Conservation (phyloP, 2,797 vertebrate genomes). For the Podargus strigoides region DNA sequence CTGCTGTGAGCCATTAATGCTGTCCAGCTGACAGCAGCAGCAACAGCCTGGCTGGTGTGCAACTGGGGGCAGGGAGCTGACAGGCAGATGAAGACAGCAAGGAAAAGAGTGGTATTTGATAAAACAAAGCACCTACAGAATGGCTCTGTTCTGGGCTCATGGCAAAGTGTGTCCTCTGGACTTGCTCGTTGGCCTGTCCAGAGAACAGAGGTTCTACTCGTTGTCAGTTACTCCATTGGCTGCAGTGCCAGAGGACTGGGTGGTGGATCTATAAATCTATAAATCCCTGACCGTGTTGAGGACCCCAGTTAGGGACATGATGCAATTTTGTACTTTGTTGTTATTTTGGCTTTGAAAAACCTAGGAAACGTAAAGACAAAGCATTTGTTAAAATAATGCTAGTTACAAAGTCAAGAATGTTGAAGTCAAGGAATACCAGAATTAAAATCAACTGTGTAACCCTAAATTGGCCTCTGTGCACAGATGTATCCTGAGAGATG, state of each 20-base stretch:
- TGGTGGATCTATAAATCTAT: neutral
- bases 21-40: neutral
- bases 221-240: neutral
- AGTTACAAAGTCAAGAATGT: neutral
- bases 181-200: neutral
- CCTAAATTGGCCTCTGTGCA: neutral
- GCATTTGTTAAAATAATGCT: neutral
- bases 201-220: neutral
- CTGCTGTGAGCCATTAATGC: neutral
- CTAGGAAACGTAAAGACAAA: neutral
- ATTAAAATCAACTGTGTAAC: neutral
- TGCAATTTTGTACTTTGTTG: neutral
- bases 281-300: neutral
- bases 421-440: neutral
- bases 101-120: neutral
- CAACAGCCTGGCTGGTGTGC: neutral
- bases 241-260: neutral
- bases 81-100: neutral
- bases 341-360: neutral
- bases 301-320: neutral
- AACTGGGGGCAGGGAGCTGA: neutral
- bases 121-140: neutral
- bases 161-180: neutral
- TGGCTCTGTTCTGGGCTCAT: neutral
- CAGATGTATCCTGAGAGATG: neutral